A percentile compares a stretch with the other conserved stretches of the same genome.
phyloP scores from a whole-genome alignment of 2,888 invertebrate genomes.

The Brachyptera risi region DNA sequence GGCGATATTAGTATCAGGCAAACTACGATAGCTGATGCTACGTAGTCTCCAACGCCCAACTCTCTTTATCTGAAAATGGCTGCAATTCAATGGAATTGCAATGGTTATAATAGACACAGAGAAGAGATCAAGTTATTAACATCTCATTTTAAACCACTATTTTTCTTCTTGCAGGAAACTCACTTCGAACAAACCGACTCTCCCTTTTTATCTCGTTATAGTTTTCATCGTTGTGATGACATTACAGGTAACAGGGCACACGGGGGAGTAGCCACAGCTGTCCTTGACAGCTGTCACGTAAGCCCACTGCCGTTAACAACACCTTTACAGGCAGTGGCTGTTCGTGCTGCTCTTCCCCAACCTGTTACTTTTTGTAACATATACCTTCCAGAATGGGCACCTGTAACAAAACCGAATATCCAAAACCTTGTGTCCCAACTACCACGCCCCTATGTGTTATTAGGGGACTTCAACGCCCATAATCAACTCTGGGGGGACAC shows the following conservation, averaged over 20 bases:
- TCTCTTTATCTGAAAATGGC: no score
- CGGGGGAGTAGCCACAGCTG: background rate
- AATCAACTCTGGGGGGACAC: constrained; percentile 5
- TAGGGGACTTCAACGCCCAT: constrained; percentile 18
- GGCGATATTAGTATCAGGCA: no score
- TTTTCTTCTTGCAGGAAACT: background rate
- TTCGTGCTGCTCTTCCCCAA: background rate
- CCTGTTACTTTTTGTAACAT: constrained; percentile 2
- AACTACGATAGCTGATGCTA: no score
- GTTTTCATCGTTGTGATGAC: background rate
- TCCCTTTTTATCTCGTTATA: background rate
- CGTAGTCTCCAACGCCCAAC: no score
- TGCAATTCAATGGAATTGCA: background rate
- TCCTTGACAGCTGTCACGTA: background rate
- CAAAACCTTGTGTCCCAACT: background rate
- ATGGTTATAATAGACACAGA: background rate
- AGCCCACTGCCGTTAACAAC: background rate
- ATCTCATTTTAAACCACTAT: background rate
- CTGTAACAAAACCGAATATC: background rate
- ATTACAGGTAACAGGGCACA: background rate
- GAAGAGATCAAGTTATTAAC: background rate
- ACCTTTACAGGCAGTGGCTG: background rate
- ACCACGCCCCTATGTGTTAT: background rate
- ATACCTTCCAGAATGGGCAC: background rate
- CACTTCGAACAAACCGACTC: background rate